Evolutionary conservation across 2,888 invertebrate species (phyloP).

Genomic region (Apamea epomidion): DNA sequence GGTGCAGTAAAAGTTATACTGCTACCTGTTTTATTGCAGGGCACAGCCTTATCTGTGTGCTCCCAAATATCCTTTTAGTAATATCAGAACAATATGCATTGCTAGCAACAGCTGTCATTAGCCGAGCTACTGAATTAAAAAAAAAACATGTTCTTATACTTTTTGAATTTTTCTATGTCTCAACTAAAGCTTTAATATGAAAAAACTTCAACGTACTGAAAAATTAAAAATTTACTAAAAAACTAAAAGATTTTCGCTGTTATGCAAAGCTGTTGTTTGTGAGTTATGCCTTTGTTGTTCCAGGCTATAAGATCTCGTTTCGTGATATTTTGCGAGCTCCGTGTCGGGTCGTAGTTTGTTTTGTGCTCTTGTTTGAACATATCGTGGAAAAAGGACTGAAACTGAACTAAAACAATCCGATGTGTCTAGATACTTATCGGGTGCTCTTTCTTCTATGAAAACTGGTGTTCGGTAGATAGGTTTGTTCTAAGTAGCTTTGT

Average conservation of each 20-base stretch:
- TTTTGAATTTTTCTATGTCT: neutral
- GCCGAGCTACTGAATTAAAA: neutral
- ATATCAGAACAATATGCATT: neutral
- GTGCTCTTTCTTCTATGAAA: constrained; percentile 22
- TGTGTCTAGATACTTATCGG: constrained; percentile 37
- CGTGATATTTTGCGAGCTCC: constrained; percentile 57
- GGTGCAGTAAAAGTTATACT: neutral
- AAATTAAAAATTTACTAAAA: constrained; percentile 15
- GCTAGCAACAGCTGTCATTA: neutral
- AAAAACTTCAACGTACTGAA: constrained; percentile 30
- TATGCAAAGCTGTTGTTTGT: constrained; percentile 50
- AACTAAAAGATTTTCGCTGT: constrained; percentile 20
- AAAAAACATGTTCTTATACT: neutral
- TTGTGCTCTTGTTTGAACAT: constrained; percentile 41
- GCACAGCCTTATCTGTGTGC: neutral
- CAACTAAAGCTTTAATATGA: constrained; percentile 19
- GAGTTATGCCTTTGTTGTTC: constrained; percentile 49
- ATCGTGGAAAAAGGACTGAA: constrained; percentile 19
- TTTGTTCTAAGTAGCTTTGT: constrained; percentile 22
- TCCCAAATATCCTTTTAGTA: neutral
- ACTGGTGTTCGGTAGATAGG: neutral
- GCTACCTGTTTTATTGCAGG: neutral
- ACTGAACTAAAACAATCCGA: constrained; percentile 43
- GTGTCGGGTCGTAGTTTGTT: constrained; percentile 41
- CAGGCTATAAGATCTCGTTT: constrained; percentile 37